Evolutionary conservation across 2,888 invertebrate species (phyloP).

Genomic region (Aporophyla lueneburgensis): DNA sequence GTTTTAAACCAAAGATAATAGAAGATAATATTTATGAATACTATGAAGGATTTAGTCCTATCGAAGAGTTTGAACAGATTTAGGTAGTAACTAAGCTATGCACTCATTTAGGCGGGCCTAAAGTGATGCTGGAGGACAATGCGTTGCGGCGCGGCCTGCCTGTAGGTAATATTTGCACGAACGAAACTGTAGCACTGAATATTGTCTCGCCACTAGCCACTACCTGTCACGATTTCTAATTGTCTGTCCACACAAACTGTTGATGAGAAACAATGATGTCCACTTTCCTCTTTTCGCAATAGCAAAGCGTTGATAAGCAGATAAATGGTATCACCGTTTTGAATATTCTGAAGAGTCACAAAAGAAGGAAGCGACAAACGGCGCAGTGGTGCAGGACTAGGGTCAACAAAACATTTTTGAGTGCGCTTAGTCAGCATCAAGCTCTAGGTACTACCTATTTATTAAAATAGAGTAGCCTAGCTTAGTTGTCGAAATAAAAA

Average conservation of each 20-base stretch:
- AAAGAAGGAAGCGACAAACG: too few species aligned
- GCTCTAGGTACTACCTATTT: background rate
- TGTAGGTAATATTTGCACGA: background rate
- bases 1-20: slow-evolving; percentile 16
- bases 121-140: background rate
- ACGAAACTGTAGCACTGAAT: background rate
- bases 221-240: background rate
- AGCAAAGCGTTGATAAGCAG: background rate
- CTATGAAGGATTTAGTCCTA: slow-evolving; percentile 13
- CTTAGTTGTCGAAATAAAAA: background rate
- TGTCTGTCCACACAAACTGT: background rate
- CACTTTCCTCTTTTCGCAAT: slow-evolving; percentile 2
- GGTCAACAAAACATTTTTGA: too few species aligned
- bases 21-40: background rate
- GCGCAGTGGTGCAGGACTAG: background rate
- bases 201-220: background rate
- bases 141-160: background rate
- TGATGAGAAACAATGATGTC: background rate
- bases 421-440: too few species aligned
- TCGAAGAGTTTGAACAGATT: background rate
- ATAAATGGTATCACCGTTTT: background rate
- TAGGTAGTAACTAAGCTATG: background rate
- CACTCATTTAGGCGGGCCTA: background rate
- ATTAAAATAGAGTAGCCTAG: background rate
- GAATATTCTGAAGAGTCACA: background rate